These are phyloP conservation scores for Coregonus clupeaformis DNA, from an alignment of 2,113 vertebrate species.

Conservation along the genomic window DNA sequence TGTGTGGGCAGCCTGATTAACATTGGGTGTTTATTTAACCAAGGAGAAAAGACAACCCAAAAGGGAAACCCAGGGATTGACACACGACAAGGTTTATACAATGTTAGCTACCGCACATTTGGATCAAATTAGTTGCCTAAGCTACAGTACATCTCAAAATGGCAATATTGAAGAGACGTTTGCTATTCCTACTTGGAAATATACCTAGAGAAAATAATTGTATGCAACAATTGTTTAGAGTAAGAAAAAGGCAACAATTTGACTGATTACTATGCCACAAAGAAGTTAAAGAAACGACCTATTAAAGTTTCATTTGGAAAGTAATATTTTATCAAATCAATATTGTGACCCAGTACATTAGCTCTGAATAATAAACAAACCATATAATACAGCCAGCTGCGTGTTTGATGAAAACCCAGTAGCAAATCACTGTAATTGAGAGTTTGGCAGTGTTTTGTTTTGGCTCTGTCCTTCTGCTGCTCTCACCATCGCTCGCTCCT, in stretches of 20 bases:
- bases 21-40: neutral
- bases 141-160: too few relatives aligned
- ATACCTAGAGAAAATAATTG: too few relatives aligned
- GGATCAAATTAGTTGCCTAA: too few relatives aligned
- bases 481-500: slow-evolving; percentile 11
- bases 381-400: neutral
- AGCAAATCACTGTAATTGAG: slow-evolving; percentile 25
- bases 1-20: neutral
- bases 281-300: slow-evolving; percentile 1
- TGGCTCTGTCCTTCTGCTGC: slow-evolving; percentile 10
- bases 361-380: slow-evolving; percentile 50
- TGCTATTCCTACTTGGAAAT: too few relatives aligned
- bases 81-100: neutral
- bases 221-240: neutral
- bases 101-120: too few relatives aligned
- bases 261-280: slow-evolving; percentile 10
- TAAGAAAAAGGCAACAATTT: neutral
- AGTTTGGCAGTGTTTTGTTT: slow-evolving; percentile 7
- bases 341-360: slow-evolving; percentile 40
- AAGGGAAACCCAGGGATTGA: neutral
- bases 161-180: too few relatives aligned
- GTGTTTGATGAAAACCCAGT: slow-evolving; percentile 27
- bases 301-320: slow-evolving; percentile 26
- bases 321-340: slow-evolving; percentile 32
- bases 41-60: neutral